Evolutionary conservation across 1,140 invertebrate genomes (phyloP), one percentile per base, ranked within the genome.

Genomic region (Dolichoris vasculosae): DNA sequence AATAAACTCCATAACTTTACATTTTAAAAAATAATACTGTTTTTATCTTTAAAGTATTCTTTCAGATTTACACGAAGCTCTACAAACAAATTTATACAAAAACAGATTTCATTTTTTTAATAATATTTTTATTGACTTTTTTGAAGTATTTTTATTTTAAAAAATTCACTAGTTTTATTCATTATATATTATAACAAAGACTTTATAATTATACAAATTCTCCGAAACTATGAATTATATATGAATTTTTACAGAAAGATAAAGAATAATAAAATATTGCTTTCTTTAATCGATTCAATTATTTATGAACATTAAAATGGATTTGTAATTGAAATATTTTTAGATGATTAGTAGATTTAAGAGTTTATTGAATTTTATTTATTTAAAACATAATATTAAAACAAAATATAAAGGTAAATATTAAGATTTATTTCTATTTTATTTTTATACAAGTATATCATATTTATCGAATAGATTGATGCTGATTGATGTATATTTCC

Each of bases 41-140:
- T 67, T 26, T 26, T 17, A 4, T 1, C 20, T 1, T 80, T 8
- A 17, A 80, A 80, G 26, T 43, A 23, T 38, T 55, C 40, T 46
- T 30, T 80, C 40, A 2, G 8, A 46, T 80, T 80, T 80, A 9
- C 38, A 43, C 26, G 35, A 67, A 46, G 35, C 38, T 46, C 38
- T 67, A 20, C 67, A 26, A 35, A 23, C 35, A 23, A 43, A 32
- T 84, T 84, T 84, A 64, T 78, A 67, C 40, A 35, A 67, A 78
- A 78, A 43, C 30, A 46, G 55, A 55, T 78, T 84, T 67, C 55
- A 30, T 38, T 83, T 26, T 38, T 76, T 4, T 63, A 75, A 63
- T 83, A 76, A 76, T 55, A 63, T 76, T 76, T 76, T 59, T n/a
- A n/a, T n/a, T n/a, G n/a, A n/a, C n/a, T n/a, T n/a, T n/a, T n/a